Base-by-base conservation (phyloP, 2,797 vertebrate species). In the Trematocara caparti region DNA sequence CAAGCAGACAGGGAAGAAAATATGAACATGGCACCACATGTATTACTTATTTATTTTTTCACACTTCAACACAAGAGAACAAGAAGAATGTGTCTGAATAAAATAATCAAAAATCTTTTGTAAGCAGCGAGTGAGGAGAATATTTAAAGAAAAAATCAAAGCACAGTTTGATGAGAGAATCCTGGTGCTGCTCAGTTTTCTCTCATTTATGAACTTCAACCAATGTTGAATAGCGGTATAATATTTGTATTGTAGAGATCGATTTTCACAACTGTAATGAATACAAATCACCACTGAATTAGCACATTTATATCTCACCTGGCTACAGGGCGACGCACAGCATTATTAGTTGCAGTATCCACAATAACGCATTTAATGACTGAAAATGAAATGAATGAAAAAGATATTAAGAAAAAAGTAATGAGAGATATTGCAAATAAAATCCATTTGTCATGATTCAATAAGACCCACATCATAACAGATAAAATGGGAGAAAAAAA, bases 91-190 rank as follows among this genome's bases (percentile, higher is more conserved):
- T 30, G 15, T 2, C 1, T 71, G 24, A 71, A 71, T 47, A 47
- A 47, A 47, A 71, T 47, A 47, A 47, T 71, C 66, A 71, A 32
- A 69, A 49, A 17, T 48, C 36, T 80, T 34, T 45, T 62, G 13
- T 2, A 21, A 66, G 21, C 13, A 53, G 47, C 15, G 12, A 59
- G 15, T 51, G 48, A 81, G 8, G 5, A 34, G 59, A 49, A 73
- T 19, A 57, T 21, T 30, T 24, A 2, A 45, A 49, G 38, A 19
- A 55, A 36, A 8, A 50, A 19, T 3, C 3, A 3, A 50, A 40
- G 14, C 9, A 38, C 48, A 5, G 13, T 11, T 66, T 27, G 27
- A 66, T 11, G 27, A 27, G 50, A 64, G 62, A 75, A 45, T 45
- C 53, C 40, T 47, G 40, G 4, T 30, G 64, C 24, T 71, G 9